phyloP scores from a whole-genome alignment of 2,888 invertebrate species.

The Amphipyra tragopoginis region DNA sequence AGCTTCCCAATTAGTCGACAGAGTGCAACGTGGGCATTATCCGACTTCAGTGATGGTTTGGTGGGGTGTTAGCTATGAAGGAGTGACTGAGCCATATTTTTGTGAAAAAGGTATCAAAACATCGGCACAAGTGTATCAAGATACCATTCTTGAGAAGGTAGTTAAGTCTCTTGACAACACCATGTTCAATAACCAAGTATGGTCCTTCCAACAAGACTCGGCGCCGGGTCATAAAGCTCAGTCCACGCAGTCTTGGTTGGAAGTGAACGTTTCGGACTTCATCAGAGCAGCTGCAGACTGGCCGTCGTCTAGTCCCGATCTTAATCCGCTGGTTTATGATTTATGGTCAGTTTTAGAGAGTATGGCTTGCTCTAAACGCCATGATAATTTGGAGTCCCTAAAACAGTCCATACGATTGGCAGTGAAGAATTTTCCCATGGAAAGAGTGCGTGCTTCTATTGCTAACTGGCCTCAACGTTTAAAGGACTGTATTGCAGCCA shows the following conservation, averaged over 20 bases:
- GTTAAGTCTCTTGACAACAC: slow-evolving; percentile 7
- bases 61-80: slow-evolving; percentile 33
- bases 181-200: slow-evolving; percentile 8
- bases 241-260: slow-evolving; percentile 36
- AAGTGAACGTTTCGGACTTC: slow-evolving; percentile 36
- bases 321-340: slow-evolving; percentile 23
- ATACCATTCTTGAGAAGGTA: slow-evolving; percentile 3
- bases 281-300: slow-evolving; percentile 40
- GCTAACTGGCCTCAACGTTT: too few relatives aligned
- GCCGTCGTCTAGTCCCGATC: slow-evolving; percentile 13
- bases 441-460: too few relatives aligned
- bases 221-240: slow-evolving; percentile 24
- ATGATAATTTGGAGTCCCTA: slow-evolving; percentile 7
- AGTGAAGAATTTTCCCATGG: too few relatives aligned
- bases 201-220: slow-evolving; percentile 6
- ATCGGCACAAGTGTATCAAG: slow-evolving; percentile 4
- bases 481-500: too few relatives aligned
- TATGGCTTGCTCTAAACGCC: slow-evolving; percentile 15
- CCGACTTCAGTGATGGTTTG: slow-evolving; percentile 43
- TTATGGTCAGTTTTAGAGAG: slow-evolving; percentile 31
- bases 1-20: slow-evolving; percentile 41
- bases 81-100: slow-evolving; percentile 20
- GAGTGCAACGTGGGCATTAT: slow-evolving; percentile 39
- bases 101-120: slow-evolving; percentile 22
- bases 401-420: not conserved